These are phyloP conservation scores for Musca vetustissima DNA, from an alignment of 1,140 invertebrate species.

Conservation along the genomic window DNA sequence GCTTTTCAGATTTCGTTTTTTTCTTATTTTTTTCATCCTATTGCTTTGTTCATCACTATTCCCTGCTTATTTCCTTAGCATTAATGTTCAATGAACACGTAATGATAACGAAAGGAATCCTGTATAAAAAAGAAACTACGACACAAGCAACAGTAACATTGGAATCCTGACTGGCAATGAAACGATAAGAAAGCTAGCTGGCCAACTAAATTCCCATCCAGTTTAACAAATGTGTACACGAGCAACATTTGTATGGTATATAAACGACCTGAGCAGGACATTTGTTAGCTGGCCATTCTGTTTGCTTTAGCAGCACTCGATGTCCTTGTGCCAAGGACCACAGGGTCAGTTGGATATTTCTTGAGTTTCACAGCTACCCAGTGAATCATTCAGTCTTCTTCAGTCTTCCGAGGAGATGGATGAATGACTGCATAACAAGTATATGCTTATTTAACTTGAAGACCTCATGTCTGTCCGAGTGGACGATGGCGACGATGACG, in stretches of 20 bases:
- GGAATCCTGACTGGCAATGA: background rate
- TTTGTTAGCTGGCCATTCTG: background rate
- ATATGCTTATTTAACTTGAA: background rate
- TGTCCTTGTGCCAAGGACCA: too few species aligned
- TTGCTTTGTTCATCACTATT: too few species aligned
- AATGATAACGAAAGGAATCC: background rate
- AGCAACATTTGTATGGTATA: background rate
- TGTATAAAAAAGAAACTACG: background rate
- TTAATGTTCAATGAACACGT: constrained; percentile 12
- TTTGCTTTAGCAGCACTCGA: too few species aligned
- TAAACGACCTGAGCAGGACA: constrained; percentile 1
- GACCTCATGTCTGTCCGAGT: background rate
- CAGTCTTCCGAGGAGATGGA: background rate
- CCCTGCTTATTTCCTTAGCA: background rate
- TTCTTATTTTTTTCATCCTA: background rate
- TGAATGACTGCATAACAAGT: background rate
- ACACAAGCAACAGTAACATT: background rate
- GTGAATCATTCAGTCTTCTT: too few species aligned
- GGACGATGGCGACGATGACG: too few species aligned
- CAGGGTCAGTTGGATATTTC: too few species aligned
- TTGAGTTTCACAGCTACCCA: too few species aligned
- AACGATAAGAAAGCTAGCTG: background rate
- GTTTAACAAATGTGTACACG: constrained; percentile 3
- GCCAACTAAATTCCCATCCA: background rate
- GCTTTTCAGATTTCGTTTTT: background rate